Evolutionary conservation across 1,140 invertebrate species (phyloP), one percentile per base, ranked within the genome.

Genomic region (Trachelipus rathkii): DNA sequence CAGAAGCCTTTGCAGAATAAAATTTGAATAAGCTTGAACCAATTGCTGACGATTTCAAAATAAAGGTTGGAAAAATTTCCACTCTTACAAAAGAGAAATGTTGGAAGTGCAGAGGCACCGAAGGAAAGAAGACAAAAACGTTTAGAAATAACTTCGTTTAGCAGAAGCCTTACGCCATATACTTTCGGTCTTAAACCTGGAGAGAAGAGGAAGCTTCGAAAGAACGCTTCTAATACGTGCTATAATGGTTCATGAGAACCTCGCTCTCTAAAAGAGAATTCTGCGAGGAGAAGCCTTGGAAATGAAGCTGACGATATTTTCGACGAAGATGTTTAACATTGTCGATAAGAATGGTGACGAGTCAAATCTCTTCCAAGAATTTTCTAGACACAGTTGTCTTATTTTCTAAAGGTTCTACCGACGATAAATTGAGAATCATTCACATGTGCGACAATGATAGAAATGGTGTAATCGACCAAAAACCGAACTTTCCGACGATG

Each of bases 391-490:
- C 96, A 0, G 95, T 98, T 1, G 92, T 97, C 0, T 86, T 98
- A 3, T 95, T 95, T 82, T 92, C 93, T 4, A 87, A 92, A 69
- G 96, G 96, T 0, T 93, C 94, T 82, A 95, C 95, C 6, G 95
- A 98, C 82, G 96, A 99, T 82, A 99, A 99, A 84, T 85, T 99
- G 13, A 88, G 96, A 15, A 96, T 98, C 43, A 94, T 99, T 76
- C 99, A 98, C 83, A 99, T 99, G 97, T 99, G 97, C 84, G 97
- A 99, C 84, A 93, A 96, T 81, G 95, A 99, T 84, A 89, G 93
- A 5, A 96, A 96, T 82, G 96, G 96, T 0, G 92, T 96, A 0
- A 97, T 99, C 75, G 94, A 98, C 83, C n/a, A n/a, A 97, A 97
- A 83, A 91, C 90, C 8, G 96, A 99, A 84, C 87, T 98, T 4